Evolutionary conservation across 2,888 invertebrate species (phyloP).

Genomic region (Phalera bucephala): DNA sequence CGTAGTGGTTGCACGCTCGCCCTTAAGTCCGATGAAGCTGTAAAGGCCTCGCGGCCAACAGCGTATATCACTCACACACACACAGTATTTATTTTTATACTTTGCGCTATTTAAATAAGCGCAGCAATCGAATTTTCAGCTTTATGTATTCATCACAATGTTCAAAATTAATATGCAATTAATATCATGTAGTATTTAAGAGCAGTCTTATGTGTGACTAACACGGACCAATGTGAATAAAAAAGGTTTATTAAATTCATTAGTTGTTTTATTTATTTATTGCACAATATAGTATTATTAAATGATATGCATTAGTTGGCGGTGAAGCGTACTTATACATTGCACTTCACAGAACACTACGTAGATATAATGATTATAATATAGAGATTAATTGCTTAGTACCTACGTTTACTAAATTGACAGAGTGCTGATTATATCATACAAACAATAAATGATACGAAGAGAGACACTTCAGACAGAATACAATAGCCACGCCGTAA

Average conservation of each 20-base stretch:
- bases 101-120: not conserved
- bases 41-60: no score
- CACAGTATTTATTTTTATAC: conserved; percentile 2
- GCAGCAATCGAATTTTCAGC: conserved; percentile 1
- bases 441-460: no score
- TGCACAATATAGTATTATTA: conserved; percentile 24
- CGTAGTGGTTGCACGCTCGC: no score
- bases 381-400: not conserved
- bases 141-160: conserved; percentile 3
- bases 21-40: no score
- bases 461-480: no score
- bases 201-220: conserved; percentile 26
- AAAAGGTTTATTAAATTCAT: conserved; percentile 48
- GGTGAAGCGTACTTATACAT: conserved; percentile 22
- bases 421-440: no score
- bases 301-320: conserved; percentile 23
- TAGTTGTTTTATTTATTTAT: conserved; percentile 53
- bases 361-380: not conserved
- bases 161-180: conserved; percentile 24
- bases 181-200: conserved; percentile 22
- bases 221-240: conserved; percentile 55
- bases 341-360: conserved; percentile 2
- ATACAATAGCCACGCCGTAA: no score
- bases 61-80: no score
- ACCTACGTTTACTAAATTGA: no score